phyloP scores from a whole-genome alignment of 2,888 invertebrate species.

The Schizotus pectinicornis region DNA sequence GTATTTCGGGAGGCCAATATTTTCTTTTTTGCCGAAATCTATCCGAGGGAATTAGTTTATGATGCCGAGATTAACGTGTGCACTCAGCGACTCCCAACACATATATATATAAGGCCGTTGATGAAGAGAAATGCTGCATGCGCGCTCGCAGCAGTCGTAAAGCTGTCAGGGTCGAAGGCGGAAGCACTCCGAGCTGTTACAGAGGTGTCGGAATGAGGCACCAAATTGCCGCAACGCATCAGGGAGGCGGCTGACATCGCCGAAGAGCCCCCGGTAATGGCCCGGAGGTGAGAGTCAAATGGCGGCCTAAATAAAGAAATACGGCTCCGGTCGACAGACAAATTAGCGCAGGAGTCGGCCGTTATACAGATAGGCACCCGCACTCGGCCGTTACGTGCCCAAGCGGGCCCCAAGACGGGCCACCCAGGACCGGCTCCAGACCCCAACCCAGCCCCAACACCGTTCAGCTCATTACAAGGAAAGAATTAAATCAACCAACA shows the following conservation, averaged over 20 bases:
- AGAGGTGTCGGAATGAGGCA: constrained; percentile 48
- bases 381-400: not conserved
- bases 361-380: constrained; percentile 27
- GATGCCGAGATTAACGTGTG: constrained; percentile 35
- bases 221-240: constrained; percentile 51
- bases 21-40: constrained; percentile 10
- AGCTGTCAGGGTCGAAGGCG: constrained; percentile 53
- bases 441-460: no score
- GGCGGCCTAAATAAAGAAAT: constrained; percentile 59
- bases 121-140: constrained; percentile 55
- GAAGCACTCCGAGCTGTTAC: constrained; percentile 51
- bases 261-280: constrained; percentile 49
- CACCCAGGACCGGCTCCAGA: no score
- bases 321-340: constrained; percentile 56
- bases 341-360: constrained; percentile 53
- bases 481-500: no score
- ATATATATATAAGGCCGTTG: constrained; percentile 37
- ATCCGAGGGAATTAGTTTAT: constrained; percentile 29
- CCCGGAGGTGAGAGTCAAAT: constrained; percentile 56
- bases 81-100: constrained; percentile 36
- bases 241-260: constrained; percentile 44
- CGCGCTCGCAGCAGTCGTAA: constrained; percentile 50
- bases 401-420: not conserved
- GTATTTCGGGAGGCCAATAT: not conserved
- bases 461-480: not conserved